Base-by-base conservation (phyloP, 2,888 invertebrate species). In the Pterostichus niger region DNA sequence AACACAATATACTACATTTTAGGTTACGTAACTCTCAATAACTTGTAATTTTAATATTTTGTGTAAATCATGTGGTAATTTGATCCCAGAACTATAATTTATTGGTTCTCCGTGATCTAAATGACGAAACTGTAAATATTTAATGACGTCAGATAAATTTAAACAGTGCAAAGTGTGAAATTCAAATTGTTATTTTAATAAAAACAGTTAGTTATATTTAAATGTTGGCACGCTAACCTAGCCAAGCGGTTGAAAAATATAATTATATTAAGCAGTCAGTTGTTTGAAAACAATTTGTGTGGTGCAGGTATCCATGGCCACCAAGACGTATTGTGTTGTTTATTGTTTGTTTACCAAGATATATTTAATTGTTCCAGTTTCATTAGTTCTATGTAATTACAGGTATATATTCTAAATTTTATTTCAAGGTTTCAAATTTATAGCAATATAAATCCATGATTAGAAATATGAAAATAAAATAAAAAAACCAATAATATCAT, bases 161-260 rank as follows among this genome's bases (percentile, higher is more conserved):
- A 49, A 64, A 31, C 35, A 64, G 64, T 7, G 6, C 64, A 64
- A 35, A 31, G 35, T 64, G 33, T 64, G 49, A 56, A 44, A 71
- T 15, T 40, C 31, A 15, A 44, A 40, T 40, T 64, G 64, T 44
- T 71, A 40, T 44, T 71, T 71, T 71, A 44, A 71, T 71, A 71
- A 44, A 40, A 46, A 52, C 75, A 75, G 75, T 75, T 75, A 75
- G 75, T 6, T 75, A 75, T 52, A 75, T 75, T 75, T 75, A 52
- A 75, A 75, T 75, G 52, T 49, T 75, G 52, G 75, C 75, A 75
- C 75, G 75, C 33, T 10, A n/a, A 31, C 35, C 7, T 52, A 52
- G 52, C 75, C 75, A 75, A 75, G 52, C 49, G 52, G 31, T 1
- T 33, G 33, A 64, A 52, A 75, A 75, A 75, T n/a, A 75, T n/a